phyloP scores from a whole-genome alignment of 2,888 invertebrate genomes.

The Arrhopalites spinosus region DNA sequence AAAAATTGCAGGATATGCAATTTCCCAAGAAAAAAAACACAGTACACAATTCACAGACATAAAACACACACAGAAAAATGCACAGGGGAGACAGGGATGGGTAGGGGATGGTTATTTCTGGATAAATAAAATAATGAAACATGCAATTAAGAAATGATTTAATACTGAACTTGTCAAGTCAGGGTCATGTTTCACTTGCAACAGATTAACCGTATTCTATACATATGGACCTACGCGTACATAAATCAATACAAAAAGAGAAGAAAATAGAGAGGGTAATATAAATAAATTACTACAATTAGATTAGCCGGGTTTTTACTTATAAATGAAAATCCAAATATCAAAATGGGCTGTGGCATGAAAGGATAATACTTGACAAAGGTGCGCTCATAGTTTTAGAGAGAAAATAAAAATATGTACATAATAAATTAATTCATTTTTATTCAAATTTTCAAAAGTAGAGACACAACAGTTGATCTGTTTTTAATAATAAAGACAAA shows the following conservation, averaged over 20 bases:
- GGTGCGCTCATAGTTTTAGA: conserved; percentile 48
- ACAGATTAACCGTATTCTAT: no score
- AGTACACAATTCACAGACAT: not conserved
- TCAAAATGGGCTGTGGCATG: conserved; percentile 55
- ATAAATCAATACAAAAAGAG: no score
- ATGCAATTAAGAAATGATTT: no score
- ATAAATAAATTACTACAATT: no score
- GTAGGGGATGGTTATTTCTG: no score
- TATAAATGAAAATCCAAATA: conserved; percentile 29
- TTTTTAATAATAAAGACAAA: not conserved
- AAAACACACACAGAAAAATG: not conserved
- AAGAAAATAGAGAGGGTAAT: no score
- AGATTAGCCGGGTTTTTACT: conserved; percentile 25
- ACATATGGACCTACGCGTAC: no score
- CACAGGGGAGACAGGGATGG: no score
- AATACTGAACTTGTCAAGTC: no score
- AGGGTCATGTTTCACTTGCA: no score
- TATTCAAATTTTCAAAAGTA: not conserved
- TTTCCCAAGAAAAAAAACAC: not conserved
- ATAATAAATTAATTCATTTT: not conserved
- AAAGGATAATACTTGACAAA: conserved; percentile 55
- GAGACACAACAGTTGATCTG: not conserved
- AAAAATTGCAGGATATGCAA: no score
- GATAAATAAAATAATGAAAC: no score
- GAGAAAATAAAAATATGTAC: conserved; percentile 10